Conservation (phyloP, 2,888 invertebrate species). For the Papilio demoleus region DNA sequence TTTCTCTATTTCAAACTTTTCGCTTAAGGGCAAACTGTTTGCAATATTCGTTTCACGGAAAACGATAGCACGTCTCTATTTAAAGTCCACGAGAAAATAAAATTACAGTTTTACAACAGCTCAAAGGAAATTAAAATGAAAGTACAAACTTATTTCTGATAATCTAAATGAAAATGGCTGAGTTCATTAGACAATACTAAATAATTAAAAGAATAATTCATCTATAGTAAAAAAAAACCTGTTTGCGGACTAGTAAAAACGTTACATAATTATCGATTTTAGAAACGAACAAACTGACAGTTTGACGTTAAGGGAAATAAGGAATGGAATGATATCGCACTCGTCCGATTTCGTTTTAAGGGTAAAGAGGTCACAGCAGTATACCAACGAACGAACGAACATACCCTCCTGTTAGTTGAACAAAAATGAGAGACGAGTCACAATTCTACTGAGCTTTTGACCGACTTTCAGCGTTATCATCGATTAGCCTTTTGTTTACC, state of each 20-base stretch:
- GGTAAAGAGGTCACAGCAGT: not conserved
- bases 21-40: not conserved
- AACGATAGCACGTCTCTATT: not conserved
- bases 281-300: not conserved
- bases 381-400: too few species aligned
- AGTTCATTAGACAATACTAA: too few species aligned
- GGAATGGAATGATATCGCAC: not conserved
- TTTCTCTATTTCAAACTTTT: not conserved
- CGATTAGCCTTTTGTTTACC: not conserved
- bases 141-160: not conserved
- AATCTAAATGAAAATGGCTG: too few species aligned
- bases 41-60: not conserved
- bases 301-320: not conserved
- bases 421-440: not conserved
- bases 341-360: not conserved
- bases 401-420: not conserved
- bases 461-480: constrained; percentile 5
- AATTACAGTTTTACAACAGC: not conserved
- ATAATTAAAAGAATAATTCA: too few species aligned
- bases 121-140: constrained; percentile 1
- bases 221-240: too few species aligned
- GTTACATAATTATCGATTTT: not conserved
- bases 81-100: not conserved
- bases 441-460: not conserved
- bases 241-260: not conserved